Evolutionary conservation across 2,888 invertebrate species (phyloP).

Genomic region (Caenorhabditis angaria): DNA sequence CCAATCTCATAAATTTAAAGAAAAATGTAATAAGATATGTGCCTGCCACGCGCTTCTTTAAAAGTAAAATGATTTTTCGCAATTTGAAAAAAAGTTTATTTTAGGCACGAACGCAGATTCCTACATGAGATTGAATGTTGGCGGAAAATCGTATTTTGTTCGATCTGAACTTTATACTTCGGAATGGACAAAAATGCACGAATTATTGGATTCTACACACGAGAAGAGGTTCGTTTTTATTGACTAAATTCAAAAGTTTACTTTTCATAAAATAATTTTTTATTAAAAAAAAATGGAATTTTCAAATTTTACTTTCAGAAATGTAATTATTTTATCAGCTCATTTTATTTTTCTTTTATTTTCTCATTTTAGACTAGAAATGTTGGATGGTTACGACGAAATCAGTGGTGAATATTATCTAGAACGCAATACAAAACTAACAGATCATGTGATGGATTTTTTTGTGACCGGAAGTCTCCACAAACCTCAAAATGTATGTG

Average conservation of each 20-base stretch:
- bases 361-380: slow-evolving; percentile 29
- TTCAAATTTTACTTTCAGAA: background rate
- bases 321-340: background rate
- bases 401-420: slow-evolving; percentile 68
- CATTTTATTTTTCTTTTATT: too few relatives aligned
- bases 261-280: background rate
- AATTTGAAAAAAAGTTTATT: background rate
- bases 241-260: too few relatives aligned
- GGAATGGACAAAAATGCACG: slow-evolving; percentile 57
- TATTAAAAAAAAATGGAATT: slow-evolving; percentile 1
- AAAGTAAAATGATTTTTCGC: too few relatives aligned
- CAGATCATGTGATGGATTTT: slow-evolving; percentile 69
- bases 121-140: slow-evolving; percentile 61
- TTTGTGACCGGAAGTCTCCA: slow-evolving; percentile 64
- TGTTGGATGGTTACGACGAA: slow-evolving; percentile 61
- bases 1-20: too few relatives aligned
- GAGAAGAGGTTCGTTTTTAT: slow-evolving; percentile 22
- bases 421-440: slow-evolving; percentile 64
- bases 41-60: background rate
- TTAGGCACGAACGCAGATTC: slow-evolving; percentile 36
- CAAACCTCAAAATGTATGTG: slow-evolving; percentile 60
- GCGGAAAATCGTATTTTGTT: slow-evolving; percentile 67
- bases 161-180: slow-evolving; percentile 53
- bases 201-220: slow-evolving; percentile 49
- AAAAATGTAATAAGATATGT: background rate